Evolutionary conservation across 1,140 invertebrate genomes (phyloP).

Genomic region (Drosophila arawakana): DNA sequence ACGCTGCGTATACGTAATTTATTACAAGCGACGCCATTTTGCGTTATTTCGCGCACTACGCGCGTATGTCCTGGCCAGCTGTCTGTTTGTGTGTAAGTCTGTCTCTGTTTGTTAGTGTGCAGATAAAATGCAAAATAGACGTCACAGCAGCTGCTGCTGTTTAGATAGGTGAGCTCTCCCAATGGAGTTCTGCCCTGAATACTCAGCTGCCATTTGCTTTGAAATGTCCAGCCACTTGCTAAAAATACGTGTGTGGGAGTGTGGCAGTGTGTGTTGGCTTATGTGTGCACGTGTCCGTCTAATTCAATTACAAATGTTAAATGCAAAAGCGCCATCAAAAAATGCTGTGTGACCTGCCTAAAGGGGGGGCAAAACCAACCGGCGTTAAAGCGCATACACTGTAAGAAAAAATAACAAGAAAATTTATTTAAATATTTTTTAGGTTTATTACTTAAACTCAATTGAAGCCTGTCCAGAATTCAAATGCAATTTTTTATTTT

Average conservation of each 20-base stretch:
- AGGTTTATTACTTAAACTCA: no score
- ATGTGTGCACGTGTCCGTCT: slow-evolving; percentile 21
- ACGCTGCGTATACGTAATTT: slow-evolving; percentile 76
- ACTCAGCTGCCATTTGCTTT: slow-evolving; percentile 40
- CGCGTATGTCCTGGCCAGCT: slow-evolving; percentile 37
- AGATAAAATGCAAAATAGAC: slow-evolving; percentile 76
- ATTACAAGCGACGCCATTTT: slow-evolving; percentile 76
- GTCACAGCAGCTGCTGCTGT: slow-evolving; percentile 50
- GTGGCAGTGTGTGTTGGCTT: not conserved
- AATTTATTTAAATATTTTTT: no score
- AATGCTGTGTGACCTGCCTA: slow-evolving; percentile 64
- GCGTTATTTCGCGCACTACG: slow-evolving; percentile 49
- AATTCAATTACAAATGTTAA: slow-evolving; percentile 70
- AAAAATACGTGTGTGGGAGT: slow-evolving; percentile 36
- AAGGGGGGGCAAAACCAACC: slow-evolving; percentile 14
- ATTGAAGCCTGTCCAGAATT: no score
- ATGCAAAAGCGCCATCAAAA: slow-evolving; percentile 57
- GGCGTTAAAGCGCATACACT: not conserved
- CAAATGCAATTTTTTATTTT: no score
- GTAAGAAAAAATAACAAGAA: no score
- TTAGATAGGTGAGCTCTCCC: slow-evolving; percentile 42
- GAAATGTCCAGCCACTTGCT: slow-evolving; percentile 35
- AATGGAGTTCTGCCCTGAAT: slow-evolving; percentile 7
- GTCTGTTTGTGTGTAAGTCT: slow-evolving; percentile 14
- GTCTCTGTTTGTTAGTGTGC: slow-evolving; percentile 20